phyloP scores from a whole-genome alignment of 2,113 vertebrate genomes.

The Hemibates koningsi region DNA sequence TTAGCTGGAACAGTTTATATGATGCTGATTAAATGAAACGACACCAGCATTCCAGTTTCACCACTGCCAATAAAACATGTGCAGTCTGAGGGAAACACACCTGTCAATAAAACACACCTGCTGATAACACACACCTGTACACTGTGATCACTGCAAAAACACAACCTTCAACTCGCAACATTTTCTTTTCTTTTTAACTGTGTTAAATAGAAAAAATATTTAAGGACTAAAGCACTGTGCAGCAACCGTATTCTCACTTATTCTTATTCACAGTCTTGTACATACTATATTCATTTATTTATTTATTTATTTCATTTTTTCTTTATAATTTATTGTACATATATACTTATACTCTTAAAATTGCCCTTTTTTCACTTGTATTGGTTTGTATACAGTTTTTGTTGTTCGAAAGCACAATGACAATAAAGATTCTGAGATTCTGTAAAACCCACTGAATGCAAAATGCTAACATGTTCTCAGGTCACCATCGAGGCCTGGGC shows the following conservation, averaged over 20 bases:
- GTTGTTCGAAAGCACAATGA: not conserved
- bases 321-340: not conserved
- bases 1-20: not conserved
- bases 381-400: not conserved
- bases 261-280: not conserved
- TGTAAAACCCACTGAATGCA: not conserved
- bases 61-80: not conserved
- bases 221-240: not conserved
- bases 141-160: rapidly evolving
- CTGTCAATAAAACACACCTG: not conserved
- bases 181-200: not conserved
- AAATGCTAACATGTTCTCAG: constrained; percentile 25
- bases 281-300: rapidly evolving
- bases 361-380: not conserved
- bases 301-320: not conserved
- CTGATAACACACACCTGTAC: not conserved
- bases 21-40: not conserved
- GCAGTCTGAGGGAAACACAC: not conserved
- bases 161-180: not conserved
- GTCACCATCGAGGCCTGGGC: constrained; percentile 64
- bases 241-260: not conserved
- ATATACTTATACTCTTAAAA: not conserved
- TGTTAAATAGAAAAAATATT: not conserved
- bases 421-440: not conserved
- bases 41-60: not conserved